A percentile compares a stretch with the other conserved stretches of the same genome.
Conservation (phyloP, 2,888 invertebrate species). For the Formica aserva region DNA sequence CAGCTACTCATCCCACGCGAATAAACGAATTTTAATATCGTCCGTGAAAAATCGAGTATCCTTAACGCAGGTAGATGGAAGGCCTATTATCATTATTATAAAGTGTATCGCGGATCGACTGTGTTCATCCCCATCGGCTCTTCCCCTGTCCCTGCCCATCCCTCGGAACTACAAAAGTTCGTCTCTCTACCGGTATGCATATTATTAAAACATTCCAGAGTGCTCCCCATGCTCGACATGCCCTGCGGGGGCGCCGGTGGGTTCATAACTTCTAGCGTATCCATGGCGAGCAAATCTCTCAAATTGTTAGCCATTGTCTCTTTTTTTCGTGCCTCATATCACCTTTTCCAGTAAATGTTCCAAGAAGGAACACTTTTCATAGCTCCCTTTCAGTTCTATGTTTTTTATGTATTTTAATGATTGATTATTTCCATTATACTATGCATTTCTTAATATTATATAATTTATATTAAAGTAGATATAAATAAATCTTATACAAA, state of each 20-base stretch:
- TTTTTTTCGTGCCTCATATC: not conserved
- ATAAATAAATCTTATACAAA: not conserved
- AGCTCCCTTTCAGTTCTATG: not conserved
- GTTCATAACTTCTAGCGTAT: conserved; percentile 71
- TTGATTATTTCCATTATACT: not conserved
- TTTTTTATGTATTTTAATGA: not conserved
- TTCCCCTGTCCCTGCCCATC: conserved; percentile 34
- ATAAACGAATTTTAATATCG: conserved; percentile 54
- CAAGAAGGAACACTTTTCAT: not conserved
- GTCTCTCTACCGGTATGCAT: conserved; percentile 77
- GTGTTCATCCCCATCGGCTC: conserved; percentile 44
- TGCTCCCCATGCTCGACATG: conserved; percentile 57
- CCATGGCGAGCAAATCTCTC: conserved; percentile 72
- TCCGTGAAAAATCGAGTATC: conserved; percentile 44
- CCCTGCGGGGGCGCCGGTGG: conserved; percentile 52
- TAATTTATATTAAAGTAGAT: not conserved
- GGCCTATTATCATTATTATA: conserved; percentile 61
- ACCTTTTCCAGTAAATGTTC: not conserved
- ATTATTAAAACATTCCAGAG: conserved; percentile 81
- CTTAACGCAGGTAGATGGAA: conserved; percentile 46
- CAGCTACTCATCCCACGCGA: conserved; percentile 5
- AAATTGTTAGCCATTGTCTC: conserved; percentile 70
- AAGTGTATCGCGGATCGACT: conserved; percentile 22
- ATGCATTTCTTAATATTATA: not conserved
- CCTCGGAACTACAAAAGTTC: conserved; percentile 70